These are phyloP conservation scores for Biston stratarius DNA, from an alignment of 2,888 invertebrate genomes.

Conservation along the genomic window DNA sequence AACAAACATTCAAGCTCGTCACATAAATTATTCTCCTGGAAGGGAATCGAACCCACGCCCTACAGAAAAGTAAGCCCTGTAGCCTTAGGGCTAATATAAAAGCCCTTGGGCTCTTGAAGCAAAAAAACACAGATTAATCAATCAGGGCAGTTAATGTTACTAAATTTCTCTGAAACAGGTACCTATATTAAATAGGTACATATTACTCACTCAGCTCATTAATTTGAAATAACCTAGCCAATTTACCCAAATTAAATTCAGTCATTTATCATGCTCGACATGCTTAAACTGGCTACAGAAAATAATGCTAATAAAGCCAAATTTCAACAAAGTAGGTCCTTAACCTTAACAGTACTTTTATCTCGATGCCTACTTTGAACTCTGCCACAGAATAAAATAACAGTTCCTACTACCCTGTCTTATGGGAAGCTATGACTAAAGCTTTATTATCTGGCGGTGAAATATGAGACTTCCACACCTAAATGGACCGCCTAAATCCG, in stretches of 20 bases:
- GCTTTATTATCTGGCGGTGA: conserved; percentile 13
- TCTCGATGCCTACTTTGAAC: neutral
- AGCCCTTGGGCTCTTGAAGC: too few species aligned
- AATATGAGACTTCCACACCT: conserved; percentile 15
- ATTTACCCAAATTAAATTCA: neutral
- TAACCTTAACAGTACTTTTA: conserved; percentile 11
- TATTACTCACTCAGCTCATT: neutral
- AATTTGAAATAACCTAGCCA: neutral
- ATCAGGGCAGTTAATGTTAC: too few species aligned
- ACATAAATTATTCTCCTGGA: too few species aligned
- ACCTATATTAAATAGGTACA: neutral
- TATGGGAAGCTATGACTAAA: conserved; percentile 16
- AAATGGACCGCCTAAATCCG: conserved; percentile 42
- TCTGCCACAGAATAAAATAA: conserved; percentile 3
- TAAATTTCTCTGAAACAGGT: neutral
- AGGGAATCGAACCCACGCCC: too few species aligned
- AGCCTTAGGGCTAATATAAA: too few species aligned
- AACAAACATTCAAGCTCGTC: too few species aligned
- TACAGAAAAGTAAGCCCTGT: too few species aligned
- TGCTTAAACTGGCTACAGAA: neutral
- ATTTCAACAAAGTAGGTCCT: neutral
- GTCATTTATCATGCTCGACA: neutral
- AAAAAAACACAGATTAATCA: too few species aligned
- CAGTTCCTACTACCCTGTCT: neutral
- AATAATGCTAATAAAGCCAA: neutral